Percentiles rank a stretch among this genome's conserved stretches.
Conservation (phyloP, 2,888 invertebrate genomes). For the Melanchra persicariae region DNA sequence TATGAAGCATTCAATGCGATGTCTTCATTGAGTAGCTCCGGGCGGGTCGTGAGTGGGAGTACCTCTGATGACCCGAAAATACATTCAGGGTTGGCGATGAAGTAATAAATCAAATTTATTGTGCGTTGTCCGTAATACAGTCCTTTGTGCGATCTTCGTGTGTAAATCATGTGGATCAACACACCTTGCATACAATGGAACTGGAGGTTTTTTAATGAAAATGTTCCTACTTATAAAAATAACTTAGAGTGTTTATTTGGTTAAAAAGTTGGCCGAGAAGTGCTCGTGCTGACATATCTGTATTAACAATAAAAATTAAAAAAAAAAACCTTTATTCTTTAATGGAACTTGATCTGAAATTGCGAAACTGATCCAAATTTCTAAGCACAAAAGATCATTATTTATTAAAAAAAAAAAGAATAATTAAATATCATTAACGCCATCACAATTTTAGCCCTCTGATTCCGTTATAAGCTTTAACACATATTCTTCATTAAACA, state of each 20-base stretch:
- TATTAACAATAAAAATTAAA: too few species aligned
- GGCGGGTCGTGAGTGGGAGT: conserved; percentile 89
- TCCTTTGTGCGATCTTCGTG: conserved; percentile 76
- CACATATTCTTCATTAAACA: conserved; percentile 26
- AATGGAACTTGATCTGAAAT: not conserved
- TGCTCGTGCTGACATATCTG: not conserved
- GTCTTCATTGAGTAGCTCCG: conserved; percentile 86
- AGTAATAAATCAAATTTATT: conserved; percentile 88
- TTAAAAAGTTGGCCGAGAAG: not conserved
- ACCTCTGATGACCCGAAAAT: conserved; percentile 84
- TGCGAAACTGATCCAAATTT: not conserved
- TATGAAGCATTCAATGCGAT: conserved; percentile 85
- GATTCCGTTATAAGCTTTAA: conserved; percentile 10
- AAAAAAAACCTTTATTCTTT: too few species aligned
- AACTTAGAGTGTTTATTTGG: not conserved
- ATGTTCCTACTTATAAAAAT: conserved; percentile 1
- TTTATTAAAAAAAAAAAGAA: too few species aligned
- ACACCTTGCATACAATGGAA: conserved; percentile 70
- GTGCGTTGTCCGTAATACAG: conserved; percentile 79
- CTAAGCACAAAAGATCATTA: not conserved
- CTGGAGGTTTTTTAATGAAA: conserved; percentile 31
- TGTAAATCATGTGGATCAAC: conserved; percentile 81
- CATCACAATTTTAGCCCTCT: not conserved
- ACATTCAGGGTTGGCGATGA: conserved; percentile 80
- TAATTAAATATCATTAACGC: not conserved